phyloP scores from a whole-genome alignment of 2,113 vertebrate species.

The Willisornis vidua region DNA sequence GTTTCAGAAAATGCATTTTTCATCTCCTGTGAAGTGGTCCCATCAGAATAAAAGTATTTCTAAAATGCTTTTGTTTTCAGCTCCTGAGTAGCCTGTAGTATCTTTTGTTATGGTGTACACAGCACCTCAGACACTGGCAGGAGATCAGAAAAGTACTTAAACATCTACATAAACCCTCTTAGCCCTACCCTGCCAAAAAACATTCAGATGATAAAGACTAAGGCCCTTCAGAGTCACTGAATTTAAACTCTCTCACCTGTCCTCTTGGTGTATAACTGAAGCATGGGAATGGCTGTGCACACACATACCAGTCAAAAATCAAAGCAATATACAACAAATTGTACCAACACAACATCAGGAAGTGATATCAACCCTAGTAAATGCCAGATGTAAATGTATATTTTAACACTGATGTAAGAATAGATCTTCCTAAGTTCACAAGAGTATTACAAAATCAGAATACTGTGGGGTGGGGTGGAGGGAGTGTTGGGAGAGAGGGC shows the following conservation, averaged over 20 bases:
- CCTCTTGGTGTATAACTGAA: not conserved
- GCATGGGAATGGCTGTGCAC: not conserved
- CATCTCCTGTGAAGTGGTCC: not conserved
- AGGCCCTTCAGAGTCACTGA: not conserved
- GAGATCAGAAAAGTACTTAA: not conserved
- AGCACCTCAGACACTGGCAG: not conserved
- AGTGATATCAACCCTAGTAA: not conserved
- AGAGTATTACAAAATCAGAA: not conserved
- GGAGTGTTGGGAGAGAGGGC: not conserved
- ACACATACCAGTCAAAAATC: not conserved
- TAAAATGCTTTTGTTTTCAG: not conserved
- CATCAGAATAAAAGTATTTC: not conserved
- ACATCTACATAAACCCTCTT: not conserved
- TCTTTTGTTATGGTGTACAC: not conserved
- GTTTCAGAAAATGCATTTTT: conserved; percentile 1
- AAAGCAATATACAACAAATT: not conserved
- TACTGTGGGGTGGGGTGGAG: not conserved
- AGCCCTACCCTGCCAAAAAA: not conserved
- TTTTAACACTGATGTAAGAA: not conserved
- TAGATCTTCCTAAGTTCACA: not conserved
- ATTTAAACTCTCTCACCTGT: not conserved
- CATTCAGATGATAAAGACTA: not conserved
- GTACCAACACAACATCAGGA: not conserved
- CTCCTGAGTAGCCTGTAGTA: not conserved
- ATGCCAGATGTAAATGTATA: not conserved